Percentiles rank a stretch among this genome's conserved stretches.
Conservation (phyloP, 1,140 invertebrate species). For the Drosophila orosa region DNA sequence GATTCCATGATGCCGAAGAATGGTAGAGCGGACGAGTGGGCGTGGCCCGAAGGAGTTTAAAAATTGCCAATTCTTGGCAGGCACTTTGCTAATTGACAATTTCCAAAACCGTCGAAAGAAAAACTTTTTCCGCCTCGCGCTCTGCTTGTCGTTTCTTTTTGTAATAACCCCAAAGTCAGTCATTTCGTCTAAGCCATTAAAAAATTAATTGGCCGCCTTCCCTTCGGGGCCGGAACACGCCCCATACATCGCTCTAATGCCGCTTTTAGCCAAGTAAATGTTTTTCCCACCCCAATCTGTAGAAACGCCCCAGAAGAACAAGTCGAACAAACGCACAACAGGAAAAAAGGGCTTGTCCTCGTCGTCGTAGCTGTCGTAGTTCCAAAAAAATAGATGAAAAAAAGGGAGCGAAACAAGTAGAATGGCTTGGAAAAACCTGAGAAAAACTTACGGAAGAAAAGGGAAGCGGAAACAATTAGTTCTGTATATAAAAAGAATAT, state of each 20-base stretch:
- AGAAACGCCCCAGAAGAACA: conserved; percentile 38
- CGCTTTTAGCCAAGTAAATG: conserved; percentile 70
- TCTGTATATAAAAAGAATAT: neutral
- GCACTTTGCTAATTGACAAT: conserved; percentile 81
- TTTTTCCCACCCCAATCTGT: conserved; percentile 54
- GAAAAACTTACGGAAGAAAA: conserved; percentile 24
- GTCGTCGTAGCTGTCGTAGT: conserved; percentile 41
- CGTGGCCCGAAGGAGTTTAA: conserved; percentile 30
- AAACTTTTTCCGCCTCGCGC: conserved; percentile 38
- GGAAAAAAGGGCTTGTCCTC: conserved; percentile 69
- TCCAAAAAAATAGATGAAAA: conserved; percentile 39
- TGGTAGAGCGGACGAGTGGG: neutral
- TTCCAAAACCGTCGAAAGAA: conserved; percentile 49
- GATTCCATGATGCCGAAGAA: conserved; percentile 14
- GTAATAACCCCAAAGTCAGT: conserved; percentile 73
- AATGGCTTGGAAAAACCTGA: conserved; percentile 27
- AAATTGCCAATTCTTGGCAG: conserved; percentile 60
- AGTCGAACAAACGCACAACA: conserved; percentile 26
- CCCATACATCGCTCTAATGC: conserved; percentile 76
- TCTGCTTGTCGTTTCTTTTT: conserved; percentile 39
- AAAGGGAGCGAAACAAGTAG: conserved; percentile 29
- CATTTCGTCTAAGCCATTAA: conserved; percentile 80
- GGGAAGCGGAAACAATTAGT: neutral
- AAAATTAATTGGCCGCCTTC: conserved; percentile 78
- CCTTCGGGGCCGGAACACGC: conserved; percentile 54